phyloP scores from a whole-genome alignment of 2,888 invertebrate species.

The Sarcophaga caerulescens region DNA sequence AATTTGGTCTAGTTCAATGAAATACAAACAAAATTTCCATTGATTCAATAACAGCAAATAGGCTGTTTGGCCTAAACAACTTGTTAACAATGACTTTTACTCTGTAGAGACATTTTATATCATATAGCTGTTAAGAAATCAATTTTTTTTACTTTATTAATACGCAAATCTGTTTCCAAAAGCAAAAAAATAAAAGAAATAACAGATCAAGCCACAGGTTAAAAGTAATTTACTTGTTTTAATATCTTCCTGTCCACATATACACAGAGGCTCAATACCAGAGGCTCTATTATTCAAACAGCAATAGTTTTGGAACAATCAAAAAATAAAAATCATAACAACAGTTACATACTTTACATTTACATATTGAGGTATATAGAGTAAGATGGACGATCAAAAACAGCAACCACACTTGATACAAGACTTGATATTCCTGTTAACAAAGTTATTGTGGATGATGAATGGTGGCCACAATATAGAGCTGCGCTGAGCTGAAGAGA shows the following conservation, averaged over 20 bases:
- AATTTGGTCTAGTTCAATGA: no score
- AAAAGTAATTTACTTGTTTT: conserved; percentile 55
- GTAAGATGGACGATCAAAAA: conserved; percentile 38
- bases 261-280: not conserved
- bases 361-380: conserved; percentile 62
- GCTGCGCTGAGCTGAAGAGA: not conserved
- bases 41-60: no score
- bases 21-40: no score
- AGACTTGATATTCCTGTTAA: conserved; percentile 8
- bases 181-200: not conserved
- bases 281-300: conserved; percentile 8
- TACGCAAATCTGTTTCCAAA: conserved; percentile 4
- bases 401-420: not conserved
- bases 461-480: not conserved
- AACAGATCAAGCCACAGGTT: conserved; percentile 13
- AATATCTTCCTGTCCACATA: conserved; percentile 57
- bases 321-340: not conserved
- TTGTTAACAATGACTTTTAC: conserved; percentile 3
- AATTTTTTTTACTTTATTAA: not conserved
- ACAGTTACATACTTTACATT: conserved; percentile 47
- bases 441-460: not conserved
- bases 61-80: not conserved
- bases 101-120: not conserved
- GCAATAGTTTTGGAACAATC: not conserved
- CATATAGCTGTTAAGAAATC: not conserved